A percentile compares a stretch with the other conserved stretches of the same genome.
These are phyloP conservation scores for Alligator sinensis DNA, from an alignment of 2,113 vertebrate species.

Conservation along the genomic window DNA sequence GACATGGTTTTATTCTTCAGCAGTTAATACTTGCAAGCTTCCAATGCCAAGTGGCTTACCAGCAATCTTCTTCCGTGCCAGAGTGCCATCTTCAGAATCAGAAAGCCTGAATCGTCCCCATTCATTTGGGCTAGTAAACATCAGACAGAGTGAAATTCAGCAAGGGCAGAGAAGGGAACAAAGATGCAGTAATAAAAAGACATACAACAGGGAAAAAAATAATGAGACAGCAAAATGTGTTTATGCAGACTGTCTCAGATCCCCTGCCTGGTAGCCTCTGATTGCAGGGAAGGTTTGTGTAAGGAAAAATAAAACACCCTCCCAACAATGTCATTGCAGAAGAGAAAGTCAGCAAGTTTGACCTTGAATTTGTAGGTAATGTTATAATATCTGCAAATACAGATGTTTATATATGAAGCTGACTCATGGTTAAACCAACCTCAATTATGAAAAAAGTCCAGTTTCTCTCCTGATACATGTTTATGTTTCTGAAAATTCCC, in stretches of 20 bases:
- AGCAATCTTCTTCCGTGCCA: not conserved
- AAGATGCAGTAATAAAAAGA: not conserved
- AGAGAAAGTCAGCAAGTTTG: conserved; percentile 40
- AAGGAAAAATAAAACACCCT: not conserved
- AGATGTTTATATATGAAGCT: conserved; percentile 19
- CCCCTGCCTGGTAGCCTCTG: not conserved
- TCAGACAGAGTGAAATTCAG: not conserved
- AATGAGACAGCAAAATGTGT: not conserved
- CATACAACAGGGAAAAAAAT: not conserved
- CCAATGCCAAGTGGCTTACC: conserved; percentile 20
- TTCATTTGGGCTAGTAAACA: not conserved
- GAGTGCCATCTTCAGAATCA: not conserved
- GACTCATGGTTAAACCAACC: conserved; percentile 12
- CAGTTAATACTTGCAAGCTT: not conserved
- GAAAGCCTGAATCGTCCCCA: not conserved
- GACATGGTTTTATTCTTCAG: not conserved
- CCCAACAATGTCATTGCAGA: conserved; percentile 17
- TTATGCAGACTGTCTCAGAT: not conserved
- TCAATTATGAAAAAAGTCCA: not conserved
- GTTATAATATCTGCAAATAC: not conserved
- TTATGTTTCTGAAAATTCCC: not conserved
- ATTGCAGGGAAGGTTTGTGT: not conserved
- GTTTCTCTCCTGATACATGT: conserved; percentile 2
- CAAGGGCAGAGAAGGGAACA: not conserved
- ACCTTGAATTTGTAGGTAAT: conserved; percentile 18